Evolutionary conservation across 64 coral and sea anemone species (phyloP).

Genomic region (Trachythela sp.): DNA sequence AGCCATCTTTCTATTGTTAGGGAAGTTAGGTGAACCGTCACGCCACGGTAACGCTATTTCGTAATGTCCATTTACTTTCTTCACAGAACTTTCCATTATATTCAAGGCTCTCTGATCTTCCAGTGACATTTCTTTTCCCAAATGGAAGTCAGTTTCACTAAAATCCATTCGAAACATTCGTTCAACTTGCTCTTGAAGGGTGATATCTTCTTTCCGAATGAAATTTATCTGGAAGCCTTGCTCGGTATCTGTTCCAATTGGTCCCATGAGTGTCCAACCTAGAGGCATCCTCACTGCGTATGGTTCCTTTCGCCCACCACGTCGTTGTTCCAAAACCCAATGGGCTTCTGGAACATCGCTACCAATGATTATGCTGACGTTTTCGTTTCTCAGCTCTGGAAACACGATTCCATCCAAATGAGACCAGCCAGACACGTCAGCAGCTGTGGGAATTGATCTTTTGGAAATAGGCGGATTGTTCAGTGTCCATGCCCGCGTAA

Average conservation of each 20-base stretch:
- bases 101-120: constrained; percentile 17
- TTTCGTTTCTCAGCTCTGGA: neutral
- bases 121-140: constrained; percentile 8
- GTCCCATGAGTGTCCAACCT: constrained; percentile 58
- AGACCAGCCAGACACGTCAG: constrained; percentile 22
- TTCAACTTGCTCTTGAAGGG: neutral
- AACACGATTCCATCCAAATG: constrained; percentile 42
- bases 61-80: constrained; percentile 13
- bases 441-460: neutral
- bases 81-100: constrained; percentile 14
- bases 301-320: constrained; percentile 40
- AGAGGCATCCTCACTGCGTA: constrained; percentile 48
- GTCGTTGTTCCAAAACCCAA: constrained; percentile 50
- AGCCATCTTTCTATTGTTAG: constrained; percentile 13
- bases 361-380: constrained; percentile 46
- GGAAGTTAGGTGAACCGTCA: constrained; percentile 1
- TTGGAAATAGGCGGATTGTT: constrained; percentile 28
- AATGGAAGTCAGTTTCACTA: neutral
- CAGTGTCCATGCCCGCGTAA: constrained; percentile 47
- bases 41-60: neutral
- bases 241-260: neutral
- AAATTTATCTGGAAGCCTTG: constrained; percentile 24
- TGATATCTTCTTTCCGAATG: constrained; percentile 14
- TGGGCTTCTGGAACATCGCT: constrained; percentile 56
- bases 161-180: neutral